Evolutionary conservation across 2,113 vertebrate genomes (phyloP).

Genomic region (Hucho hucho): DNA sequence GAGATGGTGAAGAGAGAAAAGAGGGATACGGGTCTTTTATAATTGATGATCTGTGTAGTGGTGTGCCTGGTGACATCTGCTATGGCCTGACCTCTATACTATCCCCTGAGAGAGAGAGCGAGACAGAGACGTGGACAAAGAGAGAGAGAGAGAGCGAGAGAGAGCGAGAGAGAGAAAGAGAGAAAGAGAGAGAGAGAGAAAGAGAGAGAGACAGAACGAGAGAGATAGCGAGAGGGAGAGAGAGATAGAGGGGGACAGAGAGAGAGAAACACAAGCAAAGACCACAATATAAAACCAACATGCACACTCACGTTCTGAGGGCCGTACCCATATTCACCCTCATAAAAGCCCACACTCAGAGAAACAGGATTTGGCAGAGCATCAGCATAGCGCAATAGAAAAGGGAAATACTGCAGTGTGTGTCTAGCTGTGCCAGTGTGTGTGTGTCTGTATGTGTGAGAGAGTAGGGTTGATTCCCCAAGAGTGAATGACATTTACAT

Average conservation of each 20-base stretch:
- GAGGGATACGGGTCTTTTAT: slow-evolving; percentile 34
- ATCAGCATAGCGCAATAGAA: neutral
- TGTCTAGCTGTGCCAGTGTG: slow-evolving; percentile 20
- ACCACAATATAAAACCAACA: slow-evolving; percentile 2
- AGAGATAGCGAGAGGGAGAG: slow-evolving; percentile 7
- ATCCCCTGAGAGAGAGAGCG: slow-evolving; percentile 1
- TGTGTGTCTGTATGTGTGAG: neutral
- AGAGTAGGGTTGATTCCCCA: slow-evolving; percentile 23
- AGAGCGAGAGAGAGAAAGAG: slow-evolving; percentile 5
- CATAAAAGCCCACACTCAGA: neutral
- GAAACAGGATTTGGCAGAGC: neutral
- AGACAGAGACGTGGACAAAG: slow-evolving; percentile 11
- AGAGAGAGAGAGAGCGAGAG: slow-evolving; percentile 6
- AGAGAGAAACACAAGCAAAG: neutral
- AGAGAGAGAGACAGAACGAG: neutral
- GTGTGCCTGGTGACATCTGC: slow-evolving; percentile 53
- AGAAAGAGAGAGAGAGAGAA: slow-evolving; percentile 2
- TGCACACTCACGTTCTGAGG: slow-evolving; percentile 8
- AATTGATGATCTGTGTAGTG: slow-evolving; percentile 46
- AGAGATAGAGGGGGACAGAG: slow-evolving; percentile 4
- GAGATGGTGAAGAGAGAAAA: neutral
- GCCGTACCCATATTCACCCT: slow-evolving; percentile 6
- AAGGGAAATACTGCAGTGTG: slow-evolving; percentile 8
- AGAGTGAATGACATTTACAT: slow-evolving; percentile 43
- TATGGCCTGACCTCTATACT: slow-evolving; percentile 32